Conservation (phyloP, 2,888 invertebrate genomes). For the Isoperla grammatica region DNA sequence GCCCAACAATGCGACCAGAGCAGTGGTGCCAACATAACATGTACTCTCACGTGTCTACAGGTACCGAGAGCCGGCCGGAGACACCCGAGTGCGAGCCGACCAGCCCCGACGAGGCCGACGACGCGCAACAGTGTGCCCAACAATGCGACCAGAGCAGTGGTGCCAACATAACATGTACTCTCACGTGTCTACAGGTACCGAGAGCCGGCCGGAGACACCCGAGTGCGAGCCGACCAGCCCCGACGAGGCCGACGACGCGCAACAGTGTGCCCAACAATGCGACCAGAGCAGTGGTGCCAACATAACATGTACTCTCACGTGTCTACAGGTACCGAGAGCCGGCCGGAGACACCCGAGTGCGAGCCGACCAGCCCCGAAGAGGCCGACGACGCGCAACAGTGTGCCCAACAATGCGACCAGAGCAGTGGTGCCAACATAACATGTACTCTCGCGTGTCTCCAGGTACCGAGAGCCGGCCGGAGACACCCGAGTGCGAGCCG, state of each 20-base stretch:
- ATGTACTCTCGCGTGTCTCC: too few species aligned
- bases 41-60: too few species aligned
- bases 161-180: too few species aligned
- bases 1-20: too few species aligned
- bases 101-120: conserved; percentile 19
- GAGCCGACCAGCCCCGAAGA: conserved; percentile 21
- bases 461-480: conserved; percentile 16
- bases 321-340: conserved; percentile 15
- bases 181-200: too few species aligned
- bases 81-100: conserved; percentile 23
- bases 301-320: too few species aligned
- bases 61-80: conserved; percentile 15
- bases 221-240: conserved; percentile 25
- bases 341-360: conserved; percentile 22
- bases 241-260: not conserved
- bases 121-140: conserved; percentile 34
- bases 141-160: too few species aligned
- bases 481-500: conserved; percentile 23
- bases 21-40: too few species aligned
- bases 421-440: too few species aligned
- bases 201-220: conserved; percentile 20
- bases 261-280: conserved; percentile 37
- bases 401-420: too few species aligned
- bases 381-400: not conserved
- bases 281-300: too few species aligned